Conservation (phyloP, 2,113 vertebrate genomes). For the Deroptyus accipitrinus region DNA sequence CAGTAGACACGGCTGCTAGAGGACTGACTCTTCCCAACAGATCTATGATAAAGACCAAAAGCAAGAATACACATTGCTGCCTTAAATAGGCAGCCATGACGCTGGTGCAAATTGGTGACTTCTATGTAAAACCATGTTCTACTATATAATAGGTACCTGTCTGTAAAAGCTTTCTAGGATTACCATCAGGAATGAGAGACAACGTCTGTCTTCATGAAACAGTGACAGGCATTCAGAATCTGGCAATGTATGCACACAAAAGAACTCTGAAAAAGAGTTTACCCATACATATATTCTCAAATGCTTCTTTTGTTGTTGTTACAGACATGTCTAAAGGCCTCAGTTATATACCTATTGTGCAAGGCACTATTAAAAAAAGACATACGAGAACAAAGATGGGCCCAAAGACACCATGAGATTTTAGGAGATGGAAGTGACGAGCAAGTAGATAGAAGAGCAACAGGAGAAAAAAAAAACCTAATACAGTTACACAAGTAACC, state of each 20-base stretch:
- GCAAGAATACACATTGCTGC: background rate
- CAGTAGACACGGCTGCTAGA: background rate
- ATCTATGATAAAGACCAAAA: rapidly evolving
- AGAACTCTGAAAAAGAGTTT: background rate
- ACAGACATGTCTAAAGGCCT: background rate
- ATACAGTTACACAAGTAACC: background rate
- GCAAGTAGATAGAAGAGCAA: background rate
- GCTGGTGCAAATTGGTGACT: background rate
- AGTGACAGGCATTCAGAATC: background rate
- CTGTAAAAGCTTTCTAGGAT: background rate
- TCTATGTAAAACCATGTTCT: background rate
- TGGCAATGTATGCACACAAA: background rate
- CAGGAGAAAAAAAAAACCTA: background rate
- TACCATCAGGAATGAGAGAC: background rate
- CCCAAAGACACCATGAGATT: background rate
- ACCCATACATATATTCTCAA: background rate
- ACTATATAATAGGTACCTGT: background rate
- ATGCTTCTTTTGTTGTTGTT: background rate
- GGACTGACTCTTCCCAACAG: background rate
- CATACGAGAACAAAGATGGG: background rate
- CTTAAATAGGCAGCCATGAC: background rate
- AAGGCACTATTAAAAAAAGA: background rate
- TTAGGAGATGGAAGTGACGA: background rate
- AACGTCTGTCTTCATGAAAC: background rate
- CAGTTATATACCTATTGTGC: background rate